These are phyloP conservation scores for Petrocephalus microphthalmus DNA, from an alignment of 2,113 vertebrate species.

Conservation along the genomic window DNA sequence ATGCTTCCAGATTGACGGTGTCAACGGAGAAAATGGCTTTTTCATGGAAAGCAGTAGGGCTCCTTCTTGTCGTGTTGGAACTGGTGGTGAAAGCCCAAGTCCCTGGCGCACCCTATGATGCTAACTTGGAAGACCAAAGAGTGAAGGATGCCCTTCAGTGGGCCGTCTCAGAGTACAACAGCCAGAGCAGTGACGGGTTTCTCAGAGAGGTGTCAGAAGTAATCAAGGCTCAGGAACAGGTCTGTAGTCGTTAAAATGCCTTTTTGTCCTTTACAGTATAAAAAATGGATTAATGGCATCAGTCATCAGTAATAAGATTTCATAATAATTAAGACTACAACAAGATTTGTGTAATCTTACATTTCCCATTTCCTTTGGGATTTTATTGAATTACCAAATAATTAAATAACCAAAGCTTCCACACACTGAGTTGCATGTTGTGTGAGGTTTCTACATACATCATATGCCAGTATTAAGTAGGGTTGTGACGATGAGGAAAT, in stretches of 20 bases:
- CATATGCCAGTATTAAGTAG: background rate
- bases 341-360: background rate
- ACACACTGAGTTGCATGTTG: background rate
- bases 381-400: background rate
- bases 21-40: background rate
- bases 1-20: background rate
- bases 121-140: background rate
- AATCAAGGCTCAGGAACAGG: background rate
- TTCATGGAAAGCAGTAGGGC: slow-evolving; percentile 32
- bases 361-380: background rate
- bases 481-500: background rate
- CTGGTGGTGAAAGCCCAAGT: background rate
- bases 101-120: slow-evolving; percentile 18
- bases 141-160: slow-evolving; percentile 55
- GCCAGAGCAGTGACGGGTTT: slow-evolving; percentile 59
- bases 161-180: slow-evolving; percentile 71
- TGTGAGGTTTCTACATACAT: background rate
- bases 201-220: slow-evolving; percentile 37
- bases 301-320: background rate
- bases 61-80: slow-evolving; percentile 24
- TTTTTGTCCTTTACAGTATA: background rate
- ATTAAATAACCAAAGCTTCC: background rate
- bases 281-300: background rate
- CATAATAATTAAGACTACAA: background rate
- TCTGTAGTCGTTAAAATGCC: background rate